Percentiles rank a stretch among this genome's conserved stretches.
Conservation (phyloP, 2,888 invertebrate genomes). For the Zygothrica quintamaculata region DNA sequence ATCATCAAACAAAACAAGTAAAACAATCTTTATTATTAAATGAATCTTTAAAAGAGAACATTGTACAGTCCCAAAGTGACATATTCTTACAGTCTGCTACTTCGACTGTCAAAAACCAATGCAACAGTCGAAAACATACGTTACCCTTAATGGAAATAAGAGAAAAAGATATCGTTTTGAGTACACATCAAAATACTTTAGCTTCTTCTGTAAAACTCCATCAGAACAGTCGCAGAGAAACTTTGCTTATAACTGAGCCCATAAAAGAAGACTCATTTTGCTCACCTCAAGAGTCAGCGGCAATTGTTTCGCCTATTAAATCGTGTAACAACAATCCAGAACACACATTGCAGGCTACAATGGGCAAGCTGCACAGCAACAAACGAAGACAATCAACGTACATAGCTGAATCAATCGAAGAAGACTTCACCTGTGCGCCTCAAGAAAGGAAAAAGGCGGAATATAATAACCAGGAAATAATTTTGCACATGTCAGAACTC, state of each 20-base stretch:
- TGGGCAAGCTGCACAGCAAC: background rate
- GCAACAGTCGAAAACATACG: constrained; percentile 12
- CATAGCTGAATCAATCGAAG: no score
- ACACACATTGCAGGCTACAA: background rate
- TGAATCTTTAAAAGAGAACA: background rate
- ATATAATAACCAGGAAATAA: no score
- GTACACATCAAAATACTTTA: background rate
- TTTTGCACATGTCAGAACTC: background rate
- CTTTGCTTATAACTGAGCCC: constrained; percentile 7
- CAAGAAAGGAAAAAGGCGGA: no score
- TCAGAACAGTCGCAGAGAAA: constrained; percentile 20
- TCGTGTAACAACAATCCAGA: background rate
- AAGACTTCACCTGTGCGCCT: constrained; percentile 12
- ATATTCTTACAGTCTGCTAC: background rate
- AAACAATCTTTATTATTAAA: background rate
- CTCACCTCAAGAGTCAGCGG: background rate
- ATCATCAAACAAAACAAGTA: no score
- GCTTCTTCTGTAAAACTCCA: background rate
- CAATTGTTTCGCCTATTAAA: background rate
- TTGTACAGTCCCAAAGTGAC: background rate
- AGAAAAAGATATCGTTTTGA: constrained; percentile 13
- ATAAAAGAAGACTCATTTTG: constrained; percentile 21
- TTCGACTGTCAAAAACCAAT: background rate
- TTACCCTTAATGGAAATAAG: constrained; percentile 27
- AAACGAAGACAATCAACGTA: constrained; percentile 10